phyloP scores from a whole-genome alignment of 2,113 vertebrate genomes.

The Limanda limanda region DNA sequence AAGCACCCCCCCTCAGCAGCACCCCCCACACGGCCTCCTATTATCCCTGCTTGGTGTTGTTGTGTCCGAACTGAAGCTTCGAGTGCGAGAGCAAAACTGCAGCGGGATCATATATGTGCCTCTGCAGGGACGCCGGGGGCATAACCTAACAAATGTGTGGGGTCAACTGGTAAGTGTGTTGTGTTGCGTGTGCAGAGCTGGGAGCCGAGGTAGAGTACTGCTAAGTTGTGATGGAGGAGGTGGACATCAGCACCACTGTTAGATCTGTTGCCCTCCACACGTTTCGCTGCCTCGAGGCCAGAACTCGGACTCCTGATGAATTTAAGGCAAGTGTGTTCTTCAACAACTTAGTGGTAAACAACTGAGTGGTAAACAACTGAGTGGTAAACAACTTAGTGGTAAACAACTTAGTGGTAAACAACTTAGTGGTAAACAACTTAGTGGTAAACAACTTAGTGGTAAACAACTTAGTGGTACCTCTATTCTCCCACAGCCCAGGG shows the following conservation, averaged over 20 bases:
- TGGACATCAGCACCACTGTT: conserved; percentile 31
- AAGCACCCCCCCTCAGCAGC: background rate
- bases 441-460: no score
- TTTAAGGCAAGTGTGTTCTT: conserved; percentile 57
- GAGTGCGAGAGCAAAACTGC: conserved; percentile 69
- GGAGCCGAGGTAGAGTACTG: conserved; percentile 25
- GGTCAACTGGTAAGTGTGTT: conserved; percentile 85
- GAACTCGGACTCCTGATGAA: conserved; percentile 53
- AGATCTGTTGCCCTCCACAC: conserved; percentile 9
- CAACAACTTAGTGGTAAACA: conserved; percentile 41
- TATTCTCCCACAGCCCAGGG: conserved; percentile 8
- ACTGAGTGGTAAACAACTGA: no score
- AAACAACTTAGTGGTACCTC: conserved; percentile 43
- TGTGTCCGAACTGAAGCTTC: conserved; percentile 82
- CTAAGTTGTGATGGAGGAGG: conserved; percentile 42
- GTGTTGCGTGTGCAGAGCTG: conserved; percentile 41
- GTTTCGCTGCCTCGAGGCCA: conserved; percentile 37
- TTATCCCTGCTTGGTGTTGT: conserved; percentile 80
- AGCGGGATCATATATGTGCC: conserved; percentile 79
- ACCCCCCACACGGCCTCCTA: conserved; percentile 69
- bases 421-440: no score
- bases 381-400: no score
- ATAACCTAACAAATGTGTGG: conserved; percentile 87
- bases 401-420: no score
- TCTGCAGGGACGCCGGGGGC: conserved; percentile 74